These are phyloP conservation scores for Pyrgus malvae DNA, from an alignment of 2,888 invertebrate species.

Conservation along the genomic window DNA sequence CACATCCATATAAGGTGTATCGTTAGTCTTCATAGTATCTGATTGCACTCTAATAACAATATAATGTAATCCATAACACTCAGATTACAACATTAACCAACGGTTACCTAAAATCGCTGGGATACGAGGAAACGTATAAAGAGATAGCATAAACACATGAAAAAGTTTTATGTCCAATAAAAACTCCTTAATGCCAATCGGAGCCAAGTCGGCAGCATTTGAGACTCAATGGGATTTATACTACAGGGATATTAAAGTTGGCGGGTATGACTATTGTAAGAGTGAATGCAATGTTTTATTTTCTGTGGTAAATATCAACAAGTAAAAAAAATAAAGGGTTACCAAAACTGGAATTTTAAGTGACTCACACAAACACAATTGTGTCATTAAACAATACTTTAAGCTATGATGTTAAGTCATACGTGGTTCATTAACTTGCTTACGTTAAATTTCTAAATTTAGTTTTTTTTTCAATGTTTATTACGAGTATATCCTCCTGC, in stretches of 20 bases:
- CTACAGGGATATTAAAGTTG: not conserved
- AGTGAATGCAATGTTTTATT: too few relatives aligned
- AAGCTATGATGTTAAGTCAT: too few relatives aligned
- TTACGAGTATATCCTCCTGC: too few relatives aligned
- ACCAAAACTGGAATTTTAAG: too few relatives aligned
- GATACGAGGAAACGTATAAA: constrained; percentile 6
- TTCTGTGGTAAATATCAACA: too few relatives aligned
- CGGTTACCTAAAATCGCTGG: not conserved
- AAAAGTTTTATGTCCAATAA: constrained; percentile 20
- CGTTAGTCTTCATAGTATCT: too few relatives aligned
- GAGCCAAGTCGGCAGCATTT: constrained; percentile 12
- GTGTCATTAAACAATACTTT: too few relatives aligned
- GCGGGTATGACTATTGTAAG: not conserved
- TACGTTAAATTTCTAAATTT: too few relatives aligned
- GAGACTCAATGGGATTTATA: constrained; percentile 15
- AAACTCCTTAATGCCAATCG: constrained; percentile 18
- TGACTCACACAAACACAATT: too few relatives aligned
- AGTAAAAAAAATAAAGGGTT: not conserved
- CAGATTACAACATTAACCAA: not conserved
- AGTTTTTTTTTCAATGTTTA: too few relatives aligned
- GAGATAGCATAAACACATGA: constrained; percentile 8
- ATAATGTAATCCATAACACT: not conserved
- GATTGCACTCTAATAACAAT: not conserved
- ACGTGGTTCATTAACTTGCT: too few relatives aligned
- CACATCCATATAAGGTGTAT: too few relatives aligned